Evolutionary conservation across 2,797 vertebrate genomes (phyloP).

Genomic region (Molossus molossus): DNA sequence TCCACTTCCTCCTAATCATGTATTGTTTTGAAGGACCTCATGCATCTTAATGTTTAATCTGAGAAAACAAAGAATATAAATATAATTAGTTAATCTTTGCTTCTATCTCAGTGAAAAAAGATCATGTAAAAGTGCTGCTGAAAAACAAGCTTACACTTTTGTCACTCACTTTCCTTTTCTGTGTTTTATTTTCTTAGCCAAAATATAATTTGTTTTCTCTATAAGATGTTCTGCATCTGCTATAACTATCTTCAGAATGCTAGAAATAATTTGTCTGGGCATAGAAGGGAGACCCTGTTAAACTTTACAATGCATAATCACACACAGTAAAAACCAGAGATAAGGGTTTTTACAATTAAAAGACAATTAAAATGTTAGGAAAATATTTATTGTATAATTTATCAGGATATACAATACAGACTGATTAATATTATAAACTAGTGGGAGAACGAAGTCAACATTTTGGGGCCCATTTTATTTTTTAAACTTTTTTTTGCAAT

Average conservation of each 20-base stretch:
- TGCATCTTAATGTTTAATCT: conserved; percentile 19
- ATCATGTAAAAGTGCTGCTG: neutral
- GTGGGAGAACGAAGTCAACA: neutral
- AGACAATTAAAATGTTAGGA: neutral
- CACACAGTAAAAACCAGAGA: neutral
- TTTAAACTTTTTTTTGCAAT: neutral
- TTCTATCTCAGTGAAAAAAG: conserved; percentile 18
- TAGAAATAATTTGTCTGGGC: neutral
- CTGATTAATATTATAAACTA: neutral
- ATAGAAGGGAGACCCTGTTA: neutral
- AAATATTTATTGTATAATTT: neutral
- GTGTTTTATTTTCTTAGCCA: neutral
- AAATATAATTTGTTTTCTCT: conserved; percentile 20
- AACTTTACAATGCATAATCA: neutral
- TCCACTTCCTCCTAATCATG: neutral
- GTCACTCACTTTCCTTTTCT: neutral
- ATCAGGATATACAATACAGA: neutral
- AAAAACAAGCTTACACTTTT: neutral
- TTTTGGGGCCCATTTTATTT: neutral
- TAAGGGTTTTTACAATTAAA: neutral
- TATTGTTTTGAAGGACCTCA: neutral
- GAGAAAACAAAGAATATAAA: neutral
- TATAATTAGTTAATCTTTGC: conserved; percentile 6
- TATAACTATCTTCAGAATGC: neutral
- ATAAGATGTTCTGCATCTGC: neutral